These are phyloP conservation scores for Hyposoter dolosus DNA, from an alignment of 2,888 invertebrate genomes.

Conservation along the genomic window DNA sequence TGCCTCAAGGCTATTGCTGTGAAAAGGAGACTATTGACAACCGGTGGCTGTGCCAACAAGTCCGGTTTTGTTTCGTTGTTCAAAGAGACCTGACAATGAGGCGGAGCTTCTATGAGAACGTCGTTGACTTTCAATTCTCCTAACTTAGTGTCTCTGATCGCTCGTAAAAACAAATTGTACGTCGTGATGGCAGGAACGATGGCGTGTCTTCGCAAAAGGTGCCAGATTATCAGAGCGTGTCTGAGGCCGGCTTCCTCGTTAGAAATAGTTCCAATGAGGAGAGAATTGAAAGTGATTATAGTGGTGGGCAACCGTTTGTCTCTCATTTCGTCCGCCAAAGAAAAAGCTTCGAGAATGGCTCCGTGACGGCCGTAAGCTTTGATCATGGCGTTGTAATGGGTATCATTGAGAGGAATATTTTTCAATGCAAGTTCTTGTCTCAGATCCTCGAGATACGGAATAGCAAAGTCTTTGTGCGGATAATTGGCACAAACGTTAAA, in stretches of 20 bases:
- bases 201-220: constrained; percentile 89
- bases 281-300: constrained; percentile 90
- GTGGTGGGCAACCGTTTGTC: constrained; percentile 87
- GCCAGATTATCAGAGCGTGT: constrained; percentile 94
- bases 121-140: constrained; percentile 86
- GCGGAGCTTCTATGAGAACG: constrained; percentile 58
- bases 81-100: constrained; percentile 62
- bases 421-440: constrained; percentile 90
- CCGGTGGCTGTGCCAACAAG: constrained; percentile 86
- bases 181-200: constrained; percentile 90
- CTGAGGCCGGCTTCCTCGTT: constrained; percentile 93
- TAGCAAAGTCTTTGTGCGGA: constrained; percentile 87
- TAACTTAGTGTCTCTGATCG: constrained; percentile 92
- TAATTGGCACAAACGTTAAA: constrained; percentile 96
- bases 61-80: constrained; percentile 86
- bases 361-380: constrained; percentile 96
- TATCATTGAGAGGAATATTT: constrained; percentile 89
- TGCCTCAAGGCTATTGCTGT: constrained; percentile 85
- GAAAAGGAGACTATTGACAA: constrained; percentile 82
- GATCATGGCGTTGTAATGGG: constrained; percentile 95
- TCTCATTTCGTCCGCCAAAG: constrained; percentile 94
- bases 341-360: constrained; percentile 91
- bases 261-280: constrained; percentile 93
- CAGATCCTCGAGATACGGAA: constrained; percentile 89
- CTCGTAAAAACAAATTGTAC: constrained; percentile 93